Percentiles rank a stretch among this genome's conserved stretches.
Evolutionary conservation across 2,888 invertebrate genomes (phyloP).

Genomic region (Euplagia quadripunctaria): DNA sequence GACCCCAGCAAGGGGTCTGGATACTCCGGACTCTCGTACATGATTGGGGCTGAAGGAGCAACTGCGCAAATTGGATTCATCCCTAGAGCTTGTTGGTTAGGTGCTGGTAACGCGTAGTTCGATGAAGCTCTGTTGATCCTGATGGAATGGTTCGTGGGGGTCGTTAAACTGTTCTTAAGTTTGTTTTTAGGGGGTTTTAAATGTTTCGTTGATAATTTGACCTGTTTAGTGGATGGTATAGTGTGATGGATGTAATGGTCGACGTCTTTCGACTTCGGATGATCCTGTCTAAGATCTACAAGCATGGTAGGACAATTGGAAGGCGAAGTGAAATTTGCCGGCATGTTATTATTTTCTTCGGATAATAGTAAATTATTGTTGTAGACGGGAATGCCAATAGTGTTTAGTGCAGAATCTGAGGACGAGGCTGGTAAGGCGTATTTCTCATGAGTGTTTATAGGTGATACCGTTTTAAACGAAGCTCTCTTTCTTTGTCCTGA

Average conservation of each 20-base stretch:
- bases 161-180: constrained; percentile 30
- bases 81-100: constrained; percentile 7
- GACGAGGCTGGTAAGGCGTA: constrained; percentile 16
- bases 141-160: constrained; percentile 29
- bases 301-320: constrained; percentile 45
- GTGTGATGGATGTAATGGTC: constrained; percentile 30
- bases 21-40: constrained; percentile 26
- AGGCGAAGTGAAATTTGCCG: constrained; percentile 29
- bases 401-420: constrained; percentile 37
- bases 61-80: constrained; percentile 29
- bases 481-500: constrained; percentile 8
- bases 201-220: constrained; percentile 41
- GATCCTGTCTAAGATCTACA: constrained; percentile 21
- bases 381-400: constrained; percentile 46
- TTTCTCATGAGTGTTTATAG: constrained; percentile 19
- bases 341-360: constrained; percentile 18
- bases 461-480: constrained; percentile 12
- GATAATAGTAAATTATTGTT: constrained; percentile 28
- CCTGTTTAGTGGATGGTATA: constrained; percentile 29
- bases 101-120: constrained; percentile 39
- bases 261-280: constrained; percentile 6
- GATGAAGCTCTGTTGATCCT: constrained; percentile 30
- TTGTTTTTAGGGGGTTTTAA: constrained; percentile 44
- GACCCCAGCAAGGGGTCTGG: constrained; percentile 34
- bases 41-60: constrained; percentile 38